These are phyloP conservation scores for Sarcophaga subvicina DNA, from an alignment of 2,888 invertebrate species.

Conservation along the genomic window DNA sequence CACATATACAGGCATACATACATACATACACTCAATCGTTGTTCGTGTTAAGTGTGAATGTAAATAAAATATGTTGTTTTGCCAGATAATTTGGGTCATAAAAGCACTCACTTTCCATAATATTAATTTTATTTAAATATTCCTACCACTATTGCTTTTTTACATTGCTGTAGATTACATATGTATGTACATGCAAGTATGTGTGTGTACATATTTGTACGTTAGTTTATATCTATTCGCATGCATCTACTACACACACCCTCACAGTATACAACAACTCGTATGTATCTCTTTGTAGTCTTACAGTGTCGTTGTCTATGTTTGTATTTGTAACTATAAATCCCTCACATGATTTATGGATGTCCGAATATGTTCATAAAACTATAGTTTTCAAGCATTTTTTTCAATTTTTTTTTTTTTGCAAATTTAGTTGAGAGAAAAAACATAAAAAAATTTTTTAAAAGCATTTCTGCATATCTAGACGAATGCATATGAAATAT, in stretches of 20 bases:
- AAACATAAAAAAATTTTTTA: background rate
- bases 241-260: no score
- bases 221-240: background rate
- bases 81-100: slow-evolving; percentile 60
- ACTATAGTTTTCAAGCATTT: slow-evolving; percentile 26
- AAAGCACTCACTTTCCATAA: slow-evolving; percentile 58
- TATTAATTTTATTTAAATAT: slow-evolving; percentile 62
- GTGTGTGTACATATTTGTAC: background rate
- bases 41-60: slow-evolving; percentile 19
- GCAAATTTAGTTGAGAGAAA: background rate
- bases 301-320: background rate
- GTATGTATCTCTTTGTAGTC: background rate
- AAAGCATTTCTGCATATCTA: slow-evolving; percentile 37
- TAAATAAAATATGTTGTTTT: slow-evolving; percentile 43
- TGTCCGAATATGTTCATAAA: slow-evolving; percentile 54
- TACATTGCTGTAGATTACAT: background rate
- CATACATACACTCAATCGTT: background rate
- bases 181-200: background rate
- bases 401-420: background rate
- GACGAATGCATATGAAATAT: slow-evolving; percentile 18
- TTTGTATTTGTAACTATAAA: slow-evolving; percentile 38
- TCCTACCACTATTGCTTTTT: slow-evolving; percentile 1
- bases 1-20: background rate
- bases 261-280: no score
- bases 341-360: slow-evolving; percentile 59